A percentile compares a stretch with the other conserved stretches of the same genome.
Conservation (phyloP, 2,888 invertebrate species). For the Macrosoma leucophasiata region DNA sequence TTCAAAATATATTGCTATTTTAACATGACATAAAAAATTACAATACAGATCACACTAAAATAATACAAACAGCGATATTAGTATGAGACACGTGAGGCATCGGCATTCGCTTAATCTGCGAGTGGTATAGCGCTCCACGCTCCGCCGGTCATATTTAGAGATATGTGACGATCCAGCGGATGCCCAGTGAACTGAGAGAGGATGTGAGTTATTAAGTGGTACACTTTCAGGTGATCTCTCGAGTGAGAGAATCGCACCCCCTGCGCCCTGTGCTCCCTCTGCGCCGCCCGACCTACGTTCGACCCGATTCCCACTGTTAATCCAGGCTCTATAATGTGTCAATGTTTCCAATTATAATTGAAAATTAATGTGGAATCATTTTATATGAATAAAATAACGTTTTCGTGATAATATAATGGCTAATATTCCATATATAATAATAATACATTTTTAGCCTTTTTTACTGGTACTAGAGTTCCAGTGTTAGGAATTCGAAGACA, state of each 20-base stretch:
- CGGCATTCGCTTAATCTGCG: slow-evolving; percentile 31
- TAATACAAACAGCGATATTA: slow-evolving; percentile 1
- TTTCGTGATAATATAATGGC: too few relatives aligned
- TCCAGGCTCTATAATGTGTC: slow-evolving; percentile 28
- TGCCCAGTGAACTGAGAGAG: slow-evolving; percentile 72
- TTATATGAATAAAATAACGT: too few relatives aligned
- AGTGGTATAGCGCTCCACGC: slow-evolving; percentile 53
- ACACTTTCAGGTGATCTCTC: slow-evolving; percentile 74
- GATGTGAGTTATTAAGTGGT: slow-evolving; percentile 74
- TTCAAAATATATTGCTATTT: too few relatives aligned
- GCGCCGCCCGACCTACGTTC: slow-evolving; percentile 22
- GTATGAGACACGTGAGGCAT: slow-evolving; percentile 7
- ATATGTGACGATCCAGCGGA: slow-evolving; percentile 71
- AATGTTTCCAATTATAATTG: too few relatives aligned
- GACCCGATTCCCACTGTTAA: slow-evolving; percentile 31
- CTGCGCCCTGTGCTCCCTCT: too few relatives aligned
- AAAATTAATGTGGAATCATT: too few relatives aligned
- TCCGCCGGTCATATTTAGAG: slow-evolving; percentile 69
- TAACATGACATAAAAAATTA: too few relatives aligned
- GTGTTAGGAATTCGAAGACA: too few relatives aligned
- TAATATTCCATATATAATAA: too few relatives aligned
- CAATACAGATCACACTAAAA: too few relatives aligned
- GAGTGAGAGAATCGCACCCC: slow-evolving; percentile 68
- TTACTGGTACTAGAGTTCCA: too few relatives aligned
- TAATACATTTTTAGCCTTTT: too few relatives aligned